Percentiles rank a stretch among this genome's conserved stretches.
Evolutionary conservation across 2,888 invertebrate species (phyloP).

Genomic region (Epinotia demarniana): DNA sequence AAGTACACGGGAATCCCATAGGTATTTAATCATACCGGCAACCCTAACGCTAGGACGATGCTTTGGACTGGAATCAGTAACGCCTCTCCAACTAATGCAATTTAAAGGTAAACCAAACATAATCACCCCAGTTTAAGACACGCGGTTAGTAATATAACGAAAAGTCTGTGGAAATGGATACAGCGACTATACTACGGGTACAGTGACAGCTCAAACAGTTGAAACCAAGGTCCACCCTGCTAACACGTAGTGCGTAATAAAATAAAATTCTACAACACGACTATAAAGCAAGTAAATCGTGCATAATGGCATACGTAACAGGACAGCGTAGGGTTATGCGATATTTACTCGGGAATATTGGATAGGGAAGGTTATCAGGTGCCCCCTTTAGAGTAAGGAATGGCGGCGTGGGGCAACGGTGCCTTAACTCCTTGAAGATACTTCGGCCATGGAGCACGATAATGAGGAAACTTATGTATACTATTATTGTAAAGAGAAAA

Average conservation of each 20-base stretch:
- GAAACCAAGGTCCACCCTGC: slow-evolving; percentile 4
- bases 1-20: too few species aligned
- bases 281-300: slow-evolving; percentile 27
- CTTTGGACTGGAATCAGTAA: too few species aligned
- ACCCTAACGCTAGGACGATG: too few species aligned
- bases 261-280: slow-evolving; percentile 13
- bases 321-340: slow-evolving; percentile 32
- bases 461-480: background rate
- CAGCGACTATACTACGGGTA: background rate
- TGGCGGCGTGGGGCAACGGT: slow-evolving; percentile 58
- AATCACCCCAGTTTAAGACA: too few species aligned
- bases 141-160: too few species aligned
- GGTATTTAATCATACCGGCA: too few species aligned
- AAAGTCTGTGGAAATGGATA: too few species aligned
- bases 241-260: slow-evolving; percentile 18
- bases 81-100: too few species aligned
- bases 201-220: background rate
- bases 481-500: background rate
- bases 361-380: slow-evolving; percentile 66
- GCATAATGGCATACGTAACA: slow-evolving; percentile 47
- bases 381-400: slow-evolving; percentile 66
- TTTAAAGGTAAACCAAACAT: too few species aligned
- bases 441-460: slow-evolving; percentile 19
- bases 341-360: slow-evolving; percentile 64
- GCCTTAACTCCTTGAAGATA: slow-evolving; percentile 52